Base-by-base conservation (phyloP, 1,140 invertebrate species). In the Zaprionus kolodkinae region DNA sequence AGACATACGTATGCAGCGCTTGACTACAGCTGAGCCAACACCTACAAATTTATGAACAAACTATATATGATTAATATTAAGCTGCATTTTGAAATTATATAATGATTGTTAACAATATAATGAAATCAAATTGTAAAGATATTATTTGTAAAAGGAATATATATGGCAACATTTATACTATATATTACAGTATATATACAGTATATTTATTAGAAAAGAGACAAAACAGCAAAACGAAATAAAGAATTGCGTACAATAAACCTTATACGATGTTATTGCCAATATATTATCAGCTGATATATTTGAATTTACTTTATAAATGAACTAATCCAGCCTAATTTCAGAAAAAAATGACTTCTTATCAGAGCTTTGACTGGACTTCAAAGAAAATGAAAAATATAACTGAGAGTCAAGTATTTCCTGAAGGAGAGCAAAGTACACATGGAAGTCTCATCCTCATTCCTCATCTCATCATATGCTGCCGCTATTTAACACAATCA, bases 31-130 rank as follows among this genome's bases (percentile, higher is more conserved):
- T 55, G 48, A 81, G 78, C 81, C 64, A 83, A 84, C 81, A 84
- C 81, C 60, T 71, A 86, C 67, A 81, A 81, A 81, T 86, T 78
- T 85, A 72, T 78, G 45, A 69, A 59, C 45, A 35, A 60, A 40
- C 27, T 61, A 35, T 45, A 67, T 74, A 81, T 72, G 56, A 65
- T 59, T 52, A 55, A 77, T 63, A 61, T 85, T 74, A 72, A 77
- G 70, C 68, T 72, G 69, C 61, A 76, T 76, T 76, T 76, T 55
- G 56, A 56, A 54, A 33, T 55, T 59, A 75, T 75, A 55, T 56
- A 76, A 56, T 12, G 56, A 65, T 64, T 86, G 83, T 79, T 82
- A 87, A 65, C 56, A 52, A 52, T 52, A 55, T 30, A 30, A 30
- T 33, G n/a, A 57, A 54, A 64, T 30, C 45, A 76, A 50, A 63